Conservation (phyloP, 2,797 vertebrate species). For the Neoniphon sammara region DNA sequence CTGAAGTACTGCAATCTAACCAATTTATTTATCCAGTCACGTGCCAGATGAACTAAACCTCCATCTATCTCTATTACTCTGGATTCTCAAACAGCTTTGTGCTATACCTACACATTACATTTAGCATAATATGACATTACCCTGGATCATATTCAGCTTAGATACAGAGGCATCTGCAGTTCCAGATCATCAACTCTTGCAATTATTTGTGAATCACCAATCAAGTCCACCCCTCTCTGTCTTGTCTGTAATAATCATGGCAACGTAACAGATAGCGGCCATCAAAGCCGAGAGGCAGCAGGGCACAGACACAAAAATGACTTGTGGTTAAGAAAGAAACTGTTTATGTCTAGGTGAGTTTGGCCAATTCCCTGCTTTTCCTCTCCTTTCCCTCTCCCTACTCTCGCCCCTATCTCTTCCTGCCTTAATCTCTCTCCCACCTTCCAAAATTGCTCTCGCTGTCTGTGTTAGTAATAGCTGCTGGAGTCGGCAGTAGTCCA, state of each 20-base stretch:
- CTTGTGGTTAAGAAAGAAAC: slow-evolving; percentile 8
- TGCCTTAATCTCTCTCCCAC: not conserved
- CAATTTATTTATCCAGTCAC: no score
- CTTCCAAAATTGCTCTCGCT: slow-evolving; percentile 5
- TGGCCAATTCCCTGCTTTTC: not conserved
- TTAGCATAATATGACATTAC: slow-evolving; percentile 4
- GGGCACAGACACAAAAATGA: not conserved
- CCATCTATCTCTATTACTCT: no score
- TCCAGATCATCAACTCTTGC: not conserved
- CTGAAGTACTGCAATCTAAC: no score
- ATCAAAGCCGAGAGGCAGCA: slow-evolving; percentile 13
- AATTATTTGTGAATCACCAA: slow-evolving; percentile 1
- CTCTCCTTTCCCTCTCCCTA: not conserved
- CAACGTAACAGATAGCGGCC: not conserved
- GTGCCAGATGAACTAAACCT: no score
- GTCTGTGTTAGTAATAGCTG: slow-evolving; percentile 10
- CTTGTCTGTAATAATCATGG: slow-evolving; percentile 1
- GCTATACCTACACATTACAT: not conserved
- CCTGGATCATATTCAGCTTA: not conserved
- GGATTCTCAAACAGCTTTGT: no score
- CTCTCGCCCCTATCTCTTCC: not conserved
- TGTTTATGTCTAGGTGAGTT: not conserved
- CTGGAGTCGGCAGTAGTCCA: slow-evolving; percentile 22
- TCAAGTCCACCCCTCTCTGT: not conserved
- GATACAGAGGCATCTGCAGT: slow-evolving; percentile 11